These are phyloP conservation scores for Drosophila orosa DNA, from an alignment of 1,140 invertebrate species.

Conservation along the genomic window DNA sequence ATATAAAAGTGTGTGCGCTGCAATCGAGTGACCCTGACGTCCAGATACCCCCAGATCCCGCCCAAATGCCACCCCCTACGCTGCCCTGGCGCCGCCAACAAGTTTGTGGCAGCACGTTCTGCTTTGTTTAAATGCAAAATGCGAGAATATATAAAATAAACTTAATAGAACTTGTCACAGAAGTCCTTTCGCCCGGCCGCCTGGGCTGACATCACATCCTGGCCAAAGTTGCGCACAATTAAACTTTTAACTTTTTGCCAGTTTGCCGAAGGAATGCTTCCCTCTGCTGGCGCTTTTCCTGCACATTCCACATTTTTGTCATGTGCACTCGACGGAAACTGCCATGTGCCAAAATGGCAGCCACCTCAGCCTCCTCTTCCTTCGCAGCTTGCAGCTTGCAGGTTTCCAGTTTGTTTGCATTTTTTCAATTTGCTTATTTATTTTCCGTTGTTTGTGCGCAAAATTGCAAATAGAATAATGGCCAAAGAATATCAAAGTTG, in stretches of 20 bases:
- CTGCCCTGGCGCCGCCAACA: not conserved
- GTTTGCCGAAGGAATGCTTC: conserved; percentile 61
- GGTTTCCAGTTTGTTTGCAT: conserved; percentile 50
- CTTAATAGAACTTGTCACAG: conserved; percentile 82
- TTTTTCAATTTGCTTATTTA: conserved; percentile 59
- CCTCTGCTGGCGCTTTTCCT: conserved; percentile 12
- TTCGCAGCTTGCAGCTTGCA: conserved; percentile 20
- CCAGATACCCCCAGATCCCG: conserved; percentile 1
- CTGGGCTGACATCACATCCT: conserved; percentile 25
- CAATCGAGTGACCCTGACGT: conserved; percentile 28
- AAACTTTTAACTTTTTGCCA: conserved; percentile 80
- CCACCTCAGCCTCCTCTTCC: conserved; percentile 1
- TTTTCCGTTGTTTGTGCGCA: conserved; percentile 39
- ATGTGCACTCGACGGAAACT: conserved; percentile 77
- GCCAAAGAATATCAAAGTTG: conserved; percentile 51
- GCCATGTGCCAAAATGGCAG: conserved; percentile 70
- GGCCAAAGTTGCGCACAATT: conserved; percentile 77
- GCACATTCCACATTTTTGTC: conserved; percentile 71
- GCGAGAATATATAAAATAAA: conserved; percentile 72
- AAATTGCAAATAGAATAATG: conserved; percentile 62
- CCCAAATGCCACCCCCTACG: not conserved
- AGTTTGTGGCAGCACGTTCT: conserved; percentile 62
- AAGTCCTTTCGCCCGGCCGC: conserved; percentile 46
- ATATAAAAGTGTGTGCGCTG: conserved; percentile 62
- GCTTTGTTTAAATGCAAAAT: conserved; percentile 58